Conservation (phyloP, 2,888 invertebrate genomes). For the Rhogogaster chlorosoma region DNA sequence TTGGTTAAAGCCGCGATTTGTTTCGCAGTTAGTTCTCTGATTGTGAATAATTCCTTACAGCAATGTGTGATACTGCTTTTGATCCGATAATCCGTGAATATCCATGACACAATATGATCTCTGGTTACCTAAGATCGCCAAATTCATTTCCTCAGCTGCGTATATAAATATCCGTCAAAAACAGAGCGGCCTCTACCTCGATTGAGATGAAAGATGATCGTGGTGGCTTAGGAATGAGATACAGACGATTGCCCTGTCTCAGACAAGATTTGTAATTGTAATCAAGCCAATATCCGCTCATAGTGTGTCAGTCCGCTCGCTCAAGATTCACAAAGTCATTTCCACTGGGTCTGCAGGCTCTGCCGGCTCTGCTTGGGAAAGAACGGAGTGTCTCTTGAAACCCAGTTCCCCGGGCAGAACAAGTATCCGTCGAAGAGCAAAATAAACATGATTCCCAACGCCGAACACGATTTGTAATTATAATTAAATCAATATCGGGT, state of each 20-base stretch:
- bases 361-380: constrained; percentile 1
- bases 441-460: constrained; percentile 25
- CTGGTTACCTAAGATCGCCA: neutral
- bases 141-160: neutral
- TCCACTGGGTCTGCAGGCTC: constrained; percentile 21
- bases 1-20: constrained; percentile 1
- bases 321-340: constrained; percentile 24
- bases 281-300: constrained; percentile 36
- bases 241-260: neutral
- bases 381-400: constrained; percentile 16
- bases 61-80: neutral
- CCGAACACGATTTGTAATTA: constrained; percentile 13
- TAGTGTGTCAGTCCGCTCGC: constrained; percentile 7
- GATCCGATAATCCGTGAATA: neutral
- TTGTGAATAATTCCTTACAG: neutral
- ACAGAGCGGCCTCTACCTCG: neutral
- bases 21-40: neutral
- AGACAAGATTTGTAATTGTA: constrained; percentile 34
- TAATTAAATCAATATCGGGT: constrained; percentile 11
- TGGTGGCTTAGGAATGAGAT: neutral
- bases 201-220: neutral
- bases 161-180: neutral
- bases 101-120: neutral
- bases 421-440: neutral
- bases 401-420: neutral